Evolutionary conservation across 2,797 vertebrate species (phyloP), one percentile per base, ranked within the genome.

Genomic region (Malurus splendens): DNA sequence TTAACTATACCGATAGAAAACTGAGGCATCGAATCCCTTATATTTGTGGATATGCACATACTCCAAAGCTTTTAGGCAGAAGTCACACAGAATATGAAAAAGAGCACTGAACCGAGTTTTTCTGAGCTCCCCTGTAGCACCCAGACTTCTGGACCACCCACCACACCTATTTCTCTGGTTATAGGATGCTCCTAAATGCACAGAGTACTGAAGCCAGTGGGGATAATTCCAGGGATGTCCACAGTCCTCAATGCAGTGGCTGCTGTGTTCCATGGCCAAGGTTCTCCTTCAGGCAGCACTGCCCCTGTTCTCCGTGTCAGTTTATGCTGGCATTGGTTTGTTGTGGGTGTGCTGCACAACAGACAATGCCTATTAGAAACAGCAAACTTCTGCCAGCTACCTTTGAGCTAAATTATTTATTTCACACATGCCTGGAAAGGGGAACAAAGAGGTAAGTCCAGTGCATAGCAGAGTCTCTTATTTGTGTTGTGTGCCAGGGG

Each of bases 291-390:
- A 11, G 22, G 72, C 39, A 61, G 47, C 4, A 0, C 8, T 9
- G 18, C 36, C 57, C 23, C 45, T 12, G 0, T 73, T 48, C 54
- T 28, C 36, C 0, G 0, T 18, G 23, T 30, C 16, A 1, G 14
- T 24, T 6, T 23, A 9, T 19, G 11, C 42, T 78, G 18, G 12
- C 9, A 17, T 0, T 18, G 25, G 8, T n/a, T 54, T 50, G 13
- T 24, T 83, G 47, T 42, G 70, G 12, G 17, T 48, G 55, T 78
- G 70, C 66, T 72, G 81, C 87, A 65, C 51, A 51, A 59, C 75
- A 66, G 56, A 84, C 41, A 82, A 68, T 30, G 15, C 42, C 55
- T 44, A 16, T n/a, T 45, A 74, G 64, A 61, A 73, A 48, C 14
- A 48, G 74, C 32, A 82, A 82, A 77, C 52, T 62, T 51, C 67